Evolutionary conservation across 2,113 vertebrate genomes (phyloP).

Genomic region (Peucedramus taeniatus): DNA sequence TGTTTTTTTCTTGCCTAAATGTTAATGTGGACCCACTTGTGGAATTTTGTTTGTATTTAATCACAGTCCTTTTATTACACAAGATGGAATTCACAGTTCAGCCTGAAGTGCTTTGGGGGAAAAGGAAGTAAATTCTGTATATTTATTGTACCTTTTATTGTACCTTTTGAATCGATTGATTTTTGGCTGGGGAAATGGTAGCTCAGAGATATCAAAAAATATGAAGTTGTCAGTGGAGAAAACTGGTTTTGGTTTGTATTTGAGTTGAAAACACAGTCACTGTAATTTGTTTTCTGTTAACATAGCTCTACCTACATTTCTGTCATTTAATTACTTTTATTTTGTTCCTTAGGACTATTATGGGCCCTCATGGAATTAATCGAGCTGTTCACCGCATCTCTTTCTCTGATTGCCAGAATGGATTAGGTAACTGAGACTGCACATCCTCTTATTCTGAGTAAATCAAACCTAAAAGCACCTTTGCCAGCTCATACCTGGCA

Average conservation of each 20-base stretch:
- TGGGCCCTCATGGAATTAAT: constrained; percentile 84
- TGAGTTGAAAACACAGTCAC: not conserved
- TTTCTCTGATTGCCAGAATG: constrained; percentile 81
- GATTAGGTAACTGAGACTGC: constrained; percentile 76
- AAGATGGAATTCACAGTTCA: not conserved
- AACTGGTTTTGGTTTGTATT: not conserved
- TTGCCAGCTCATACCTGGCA: not conserved
- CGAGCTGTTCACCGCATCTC: constrained; percentile 79
- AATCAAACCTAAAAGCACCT: not conserved
- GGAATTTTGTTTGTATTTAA: not conserved
- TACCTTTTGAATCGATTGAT: not conserved
- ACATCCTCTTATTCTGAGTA: not conserved
- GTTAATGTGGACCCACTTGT: not conserved
- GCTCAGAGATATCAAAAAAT: not conserved
- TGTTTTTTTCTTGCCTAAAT: not conserved
- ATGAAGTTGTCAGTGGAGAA: not conserved
- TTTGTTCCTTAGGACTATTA: constrained; percentile 78
- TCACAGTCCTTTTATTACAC: not conserved
- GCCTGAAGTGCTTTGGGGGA: not conserved
- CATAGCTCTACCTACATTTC: not conserved
- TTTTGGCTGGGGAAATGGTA: not conserved
- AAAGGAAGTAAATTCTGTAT: not conserved
- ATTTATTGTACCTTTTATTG: not conserved
- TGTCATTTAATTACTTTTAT: not conserved
- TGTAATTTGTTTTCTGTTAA: not conserved